Evolutionary conservation across 2,113 vertebrate species (phyloP).

Genomic region (Siniperca knerii): DNA sequence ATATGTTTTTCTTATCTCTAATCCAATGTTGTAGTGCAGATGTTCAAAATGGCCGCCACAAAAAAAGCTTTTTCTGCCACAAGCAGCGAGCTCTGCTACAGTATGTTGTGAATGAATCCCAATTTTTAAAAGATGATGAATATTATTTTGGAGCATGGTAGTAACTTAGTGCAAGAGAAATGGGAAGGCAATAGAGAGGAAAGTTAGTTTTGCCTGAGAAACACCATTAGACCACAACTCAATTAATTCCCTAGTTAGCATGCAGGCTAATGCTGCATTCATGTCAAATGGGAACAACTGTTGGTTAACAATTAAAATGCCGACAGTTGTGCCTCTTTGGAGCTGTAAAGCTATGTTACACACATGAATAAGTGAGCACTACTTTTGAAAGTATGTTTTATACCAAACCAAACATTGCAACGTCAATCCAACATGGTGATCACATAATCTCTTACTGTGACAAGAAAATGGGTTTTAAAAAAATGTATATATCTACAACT

Average conservation of each 20-base stretch:
- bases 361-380: not conserved
- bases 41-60: slow-evolving; percentile 65
- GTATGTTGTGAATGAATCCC: slow-evolving; percentile 46
- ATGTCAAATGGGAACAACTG: slow-evolving; percentile 16
- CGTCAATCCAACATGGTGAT: slow-evolving; percentile 8
- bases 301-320: not conserved
- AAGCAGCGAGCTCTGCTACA: slow-evolving; percentile 28
- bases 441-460: not conserved
- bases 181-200: slow-evolving; percentile 29
- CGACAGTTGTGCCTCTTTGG: not conserved
- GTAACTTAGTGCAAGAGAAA: slow-evolving; percentile 66
- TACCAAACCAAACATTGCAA: slow-evolving; percentile 22
- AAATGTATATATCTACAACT: not conserved
- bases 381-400: slow-evolving; percentile 5
- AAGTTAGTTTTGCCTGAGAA: slow-evolving; percentile 54
- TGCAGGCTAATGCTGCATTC: slow-evolving; percentile 58
- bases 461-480: not conserved
- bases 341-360: not conserved
- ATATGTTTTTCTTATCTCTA: slow-evolving; percentile 56
- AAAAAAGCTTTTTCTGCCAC: slow-evolving; percentile 46
- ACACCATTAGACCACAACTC: slow-evolving; percentile 23
- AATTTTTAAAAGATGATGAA: slow-evolving; percentile 50
- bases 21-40: slow-evolving; percentile 50
- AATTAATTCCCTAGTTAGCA: slow-evolving; percentile 27
- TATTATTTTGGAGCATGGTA: slow-evolving; percentile 74